phyloP scores from a whole-genome alignment of 1,140 invertebrate species.

The Drosophila azteca region DNA sequence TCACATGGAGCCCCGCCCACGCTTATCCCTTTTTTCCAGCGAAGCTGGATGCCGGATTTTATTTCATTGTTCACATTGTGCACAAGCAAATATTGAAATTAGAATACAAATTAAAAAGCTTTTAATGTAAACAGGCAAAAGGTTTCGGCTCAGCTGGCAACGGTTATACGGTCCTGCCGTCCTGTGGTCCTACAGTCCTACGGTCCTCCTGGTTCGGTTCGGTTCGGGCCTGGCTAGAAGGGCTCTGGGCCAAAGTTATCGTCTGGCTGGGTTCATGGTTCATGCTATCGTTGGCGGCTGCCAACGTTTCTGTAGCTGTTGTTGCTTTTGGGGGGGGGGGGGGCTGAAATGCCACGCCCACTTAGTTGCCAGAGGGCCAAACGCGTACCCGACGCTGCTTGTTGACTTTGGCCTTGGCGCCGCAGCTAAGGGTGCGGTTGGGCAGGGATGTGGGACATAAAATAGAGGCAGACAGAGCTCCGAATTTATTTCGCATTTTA shows the following conservation, averaged over 20 bases:
- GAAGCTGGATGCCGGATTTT: slow-evolving; percentile 36
- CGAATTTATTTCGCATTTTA: slow-evolving; percentile 31
- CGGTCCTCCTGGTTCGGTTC: no score
- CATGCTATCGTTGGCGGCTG: background rate
- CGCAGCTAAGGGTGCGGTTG: background rate
- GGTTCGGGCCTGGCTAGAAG: background rate
- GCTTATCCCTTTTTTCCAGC: slow-evolving; percentile 29
- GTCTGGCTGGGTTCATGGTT: slow-evolving; percentile 23
- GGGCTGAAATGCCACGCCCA: slow-evolving; percentile 26
- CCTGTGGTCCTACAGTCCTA: no score
- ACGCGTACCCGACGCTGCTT: background rate
- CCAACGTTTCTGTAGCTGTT: slow-evolving; percentile 4
- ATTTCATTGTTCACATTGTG: slow-evolving; percentile 66
- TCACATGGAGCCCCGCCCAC: slow-evolving; percentile 1
- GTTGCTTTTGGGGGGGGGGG: slow-evolving; percentile 45
- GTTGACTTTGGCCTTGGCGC: slow-evolving; percentile 44
- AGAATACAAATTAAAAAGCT: slow-evolving; percentile 81
- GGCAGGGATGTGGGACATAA: no score
- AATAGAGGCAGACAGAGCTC: no score
- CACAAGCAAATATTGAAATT: slow-evolving; percentile 77
- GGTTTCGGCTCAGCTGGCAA: slow-evolving; percentile 41
- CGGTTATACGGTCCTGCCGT: slow-evolving; percentile 1
- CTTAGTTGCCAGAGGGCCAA: slow-evolving; percentile 5
- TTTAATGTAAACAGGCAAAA: slow-evolving; percentile 77
- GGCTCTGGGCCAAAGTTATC: slow-evolving; percentile 38